Conservation (phyloP, 1,140 invertebrate species). For the Pantala flavescens region DNA sequence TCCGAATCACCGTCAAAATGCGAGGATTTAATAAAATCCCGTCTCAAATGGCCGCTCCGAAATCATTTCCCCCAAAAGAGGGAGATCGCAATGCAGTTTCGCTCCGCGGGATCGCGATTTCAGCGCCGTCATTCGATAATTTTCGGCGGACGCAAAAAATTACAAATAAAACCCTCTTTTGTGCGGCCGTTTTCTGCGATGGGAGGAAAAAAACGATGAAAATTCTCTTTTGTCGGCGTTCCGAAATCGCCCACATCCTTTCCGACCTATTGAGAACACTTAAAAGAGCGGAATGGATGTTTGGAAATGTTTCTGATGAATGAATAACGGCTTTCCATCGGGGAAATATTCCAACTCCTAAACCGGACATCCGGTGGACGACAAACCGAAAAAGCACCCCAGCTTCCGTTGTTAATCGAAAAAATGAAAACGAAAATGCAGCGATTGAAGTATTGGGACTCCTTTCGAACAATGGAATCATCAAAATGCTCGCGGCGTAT, state of each 20-base stretch:
- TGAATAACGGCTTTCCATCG: conserved; percentile 1
- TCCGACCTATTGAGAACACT: neutral
- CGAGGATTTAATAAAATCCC: no score
- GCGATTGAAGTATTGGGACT: conserved; percentile 1
- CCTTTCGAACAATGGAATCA: neutral
- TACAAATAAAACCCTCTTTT: neutral
- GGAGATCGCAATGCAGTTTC: no score
- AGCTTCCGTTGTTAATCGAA: conserved; percentile 1
- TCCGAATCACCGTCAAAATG: no score
- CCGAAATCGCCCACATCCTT: neutral
- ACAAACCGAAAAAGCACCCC: neutral
- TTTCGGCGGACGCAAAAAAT: neutral
- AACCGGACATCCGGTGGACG: conserved; percentile 6
- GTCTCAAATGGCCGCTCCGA: no score
- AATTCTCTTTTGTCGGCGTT: neutral
- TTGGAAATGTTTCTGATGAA: conserved; percentile 6
- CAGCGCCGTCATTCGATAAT: neutral
- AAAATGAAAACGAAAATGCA: neutral
- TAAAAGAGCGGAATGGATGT: conserved; percentile 6
- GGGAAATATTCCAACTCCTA: neutral
- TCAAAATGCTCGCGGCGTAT: neutral
- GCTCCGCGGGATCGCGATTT: neutral
- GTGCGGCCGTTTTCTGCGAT: neutral
- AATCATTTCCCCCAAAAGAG: no score
- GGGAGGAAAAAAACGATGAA: neutral